Percentiles rank a stretch among this genome's conserved stretches.
These are phyloP conservation scores for Melitaea athalia DNA, from an alignment of 2,888 invertebrate species.

Conservation along the genomic window DNA sequence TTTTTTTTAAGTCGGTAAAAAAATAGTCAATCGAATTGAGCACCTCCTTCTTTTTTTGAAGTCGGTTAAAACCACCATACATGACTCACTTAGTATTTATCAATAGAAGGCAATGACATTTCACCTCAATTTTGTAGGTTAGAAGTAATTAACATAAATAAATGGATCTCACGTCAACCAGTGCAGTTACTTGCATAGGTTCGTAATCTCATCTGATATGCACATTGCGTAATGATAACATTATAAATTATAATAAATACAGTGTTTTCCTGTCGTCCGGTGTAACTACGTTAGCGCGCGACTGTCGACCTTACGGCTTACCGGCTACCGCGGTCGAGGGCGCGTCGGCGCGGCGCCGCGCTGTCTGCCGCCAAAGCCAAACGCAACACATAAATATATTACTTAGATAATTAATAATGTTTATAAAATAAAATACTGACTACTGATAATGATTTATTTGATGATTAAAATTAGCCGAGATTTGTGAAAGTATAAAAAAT, in stretches of 20 bases:
- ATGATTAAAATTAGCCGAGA: no score
- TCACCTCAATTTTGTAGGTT: no score
- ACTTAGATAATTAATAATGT: neutral
- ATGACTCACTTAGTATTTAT: no score
- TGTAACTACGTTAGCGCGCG: neutral
- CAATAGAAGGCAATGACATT: no score
- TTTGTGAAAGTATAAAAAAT: no score
- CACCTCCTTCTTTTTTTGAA: no score
- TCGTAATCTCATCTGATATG: neutral
- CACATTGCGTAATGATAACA: neutral
- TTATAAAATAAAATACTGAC: neutral
- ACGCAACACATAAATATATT: neutral
- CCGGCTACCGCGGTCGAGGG: neutral
- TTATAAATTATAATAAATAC: neutral
- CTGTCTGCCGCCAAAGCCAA: neutral
- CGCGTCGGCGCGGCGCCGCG: constrained; percentile 11
- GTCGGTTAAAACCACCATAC: no score
- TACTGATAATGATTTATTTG: no score
- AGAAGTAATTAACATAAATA: no score
- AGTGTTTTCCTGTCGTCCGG: constrained; percentile 3
- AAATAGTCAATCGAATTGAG: no score
- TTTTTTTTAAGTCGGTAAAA: no score
- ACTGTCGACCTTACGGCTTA: constrained; percentile 10
- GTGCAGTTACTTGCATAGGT: neutral
- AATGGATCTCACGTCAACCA: no score